A percentile compares a stretch with the other conserved stretches of the same genome.
phyloP scores from a whole-genome alignment of 2,113 vertebrate species.

The Eulemur rufifrons region DNA sequence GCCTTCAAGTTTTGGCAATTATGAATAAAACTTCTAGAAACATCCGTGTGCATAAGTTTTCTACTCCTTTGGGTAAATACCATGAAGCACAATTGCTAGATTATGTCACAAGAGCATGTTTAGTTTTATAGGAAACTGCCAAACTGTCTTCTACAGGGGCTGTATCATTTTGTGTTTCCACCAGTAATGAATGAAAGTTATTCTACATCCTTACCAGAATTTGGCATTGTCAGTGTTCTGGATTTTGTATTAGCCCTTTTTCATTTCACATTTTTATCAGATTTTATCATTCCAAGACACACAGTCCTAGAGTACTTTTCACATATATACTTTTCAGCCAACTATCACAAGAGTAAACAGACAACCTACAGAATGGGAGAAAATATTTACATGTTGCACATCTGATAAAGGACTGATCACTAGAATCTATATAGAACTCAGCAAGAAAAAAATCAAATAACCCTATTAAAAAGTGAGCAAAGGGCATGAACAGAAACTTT shows the following conservation, averaged over 20 bases:
- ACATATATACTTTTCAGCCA: not conserved
- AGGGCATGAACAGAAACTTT: no score
- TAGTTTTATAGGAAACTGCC: not conserved
- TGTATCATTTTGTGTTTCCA: not conserved
- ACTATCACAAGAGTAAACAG: no score
- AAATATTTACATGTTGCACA: no score
- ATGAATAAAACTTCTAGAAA: not conserved
- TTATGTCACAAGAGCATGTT: not conserved
- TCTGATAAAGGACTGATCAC: no score
- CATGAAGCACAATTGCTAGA: not conserved
- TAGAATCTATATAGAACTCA: no score
- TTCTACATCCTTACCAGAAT: not conserved
- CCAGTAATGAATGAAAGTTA: not conserved
- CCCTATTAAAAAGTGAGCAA: no score
- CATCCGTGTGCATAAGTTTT: not conserved
- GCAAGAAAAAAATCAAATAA: no score
- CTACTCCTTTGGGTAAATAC: not conserved
- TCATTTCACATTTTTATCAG: not conserved
- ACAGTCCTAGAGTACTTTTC: not conserved
- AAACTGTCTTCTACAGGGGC: not conserved
- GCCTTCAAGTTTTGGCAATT: not conserved
- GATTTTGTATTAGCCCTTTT: not conserved
- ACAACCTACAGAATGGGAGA: no score
- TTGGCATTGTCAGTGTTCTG: not conserved
- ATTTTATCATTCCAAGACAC: not conserved